Evolutionary conservation across 2,888 invertebrate genomes (phyloP).

Genomic region (Drosophila macrospina): DNA sequence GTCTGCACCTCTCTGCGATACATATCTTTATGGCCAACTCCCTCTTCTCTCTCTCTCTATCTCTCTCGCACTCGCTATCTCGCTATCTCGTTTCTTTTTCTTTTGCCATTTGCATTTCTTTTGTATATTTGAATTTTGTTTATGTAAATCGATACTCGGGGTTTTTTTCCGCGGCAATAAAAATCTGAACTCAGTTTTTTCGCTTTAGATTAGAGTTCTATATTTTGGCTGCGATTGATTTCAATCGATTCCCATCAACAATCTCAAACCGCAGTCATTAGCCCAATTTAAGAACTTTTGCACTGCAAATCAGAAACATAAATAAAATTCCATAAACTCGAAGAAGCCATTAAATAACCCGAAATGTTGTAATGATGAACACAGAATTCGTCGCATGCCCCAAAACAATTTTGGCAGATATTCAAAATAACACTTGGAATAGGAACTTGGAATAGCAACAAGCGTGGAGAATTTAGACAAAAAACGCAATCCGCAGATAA

Average conservation of each 20-base stretch:
- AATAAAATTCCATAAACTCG: conserved; percentile 29
- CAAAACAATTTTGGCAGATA: conserved; percentile 43
- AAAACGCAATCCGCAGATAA: conserved; percentile 25
- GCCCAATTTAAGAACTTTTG: conserved; percentile 62
- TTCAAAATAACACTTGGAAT: conserved; percentile 48
- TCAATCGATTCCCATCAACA: conserved; percentile 12
- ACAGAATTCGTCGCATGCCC: conserved; percentile 39
- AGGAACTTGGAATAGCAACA: conserved; percentile 16
- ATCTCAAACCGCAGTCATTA: conserved; percentile 67
- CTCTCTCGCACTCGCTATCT: neutral
- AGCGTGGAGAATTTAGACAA: conserved; percentile 18
- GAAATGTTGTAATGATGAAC: conserved; percentile 50
- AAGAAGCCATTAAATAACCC: conserved; percentile 42
- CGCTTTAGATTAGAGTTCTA: conserved; percentile 24
- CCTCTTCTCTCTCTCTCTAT: conserved; percentile 15
- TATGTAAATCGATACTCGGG: conserved; percentile 46
- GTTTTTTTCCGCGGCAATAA: conserved; percentile 24
- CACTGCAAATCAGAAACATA: conserved; percentile 36
- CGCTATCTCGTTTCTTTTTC: neutral
- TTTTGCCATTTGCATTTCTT: conserved; percentile 52
- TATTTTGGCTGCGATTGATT: conserved; percentile 24
- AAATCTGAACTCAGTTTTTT: conserved; percentile 22
- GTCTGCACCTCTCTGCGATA: conserved; percentile 41
- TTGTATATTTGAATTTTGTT: conserved; percentile 41
- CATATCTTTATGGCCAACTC: conserved; percentile 33